Evolutionary conservation across 2,797 vertebrate species (phyloP), one percentile per base, ranked within the genome.

Genomic region (Catostomus latipinnis): DNA sequence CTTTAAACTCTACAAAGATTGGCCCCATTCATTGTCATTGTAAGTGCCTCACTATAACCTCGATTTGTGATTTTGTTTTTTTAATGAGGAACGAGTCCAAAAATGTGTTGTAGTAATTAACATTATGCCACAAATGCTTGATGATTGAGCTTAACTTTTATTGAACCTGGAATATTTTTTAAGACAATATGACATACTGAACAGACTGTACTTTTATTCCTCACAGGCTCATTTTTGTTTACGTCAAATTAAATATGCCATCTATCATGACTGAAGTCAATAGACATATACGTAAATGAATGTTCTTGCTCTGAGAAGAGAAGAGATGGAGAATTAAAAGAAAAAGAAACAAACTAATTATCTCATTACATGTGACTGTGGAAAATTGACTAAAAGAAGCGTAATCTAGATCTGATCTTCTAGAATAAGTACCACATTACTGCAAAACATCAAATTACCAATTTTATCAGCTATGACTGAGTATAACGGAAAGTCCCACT

Each of bases 401-500:
- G 1, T 22, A 65, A 71, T 14, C 76, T 61, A 69, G 8, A 60
- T 58, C 12, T 68, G 18, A 71, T 66, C 73, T 46, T 65, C 43
- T 8, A 74, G 50, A 74, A 63, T 62, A 65, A 46, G 57, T 54
- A 71, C 67, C 76, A 70, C 77, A 72, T 79, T 79, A 72, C 69
- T 72, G 61, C 72, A 79, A 72, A 79, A 58, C 49, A 63, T 8
- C 71, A 58, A 16, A 75, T 45, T 56, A 45, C 43, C 22, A 45
- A 70, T 66, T 76, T 80, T 67, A 65, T 56, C 50, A 70, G 67
- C 58, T 71, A 74, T 75, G 78, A 81, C 61, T 67, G 77, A 78
- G 18, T 60, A 62, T 6, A n/a, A 63, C 61, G 78, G 78, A 78
- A 85, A 82, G 49, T 80, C 82, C 77, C 65, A 6, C 48, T 77